Conservation (phyloP, 2,113 vertebrate genomes). For the Ahaetulla prasina region DNA sequence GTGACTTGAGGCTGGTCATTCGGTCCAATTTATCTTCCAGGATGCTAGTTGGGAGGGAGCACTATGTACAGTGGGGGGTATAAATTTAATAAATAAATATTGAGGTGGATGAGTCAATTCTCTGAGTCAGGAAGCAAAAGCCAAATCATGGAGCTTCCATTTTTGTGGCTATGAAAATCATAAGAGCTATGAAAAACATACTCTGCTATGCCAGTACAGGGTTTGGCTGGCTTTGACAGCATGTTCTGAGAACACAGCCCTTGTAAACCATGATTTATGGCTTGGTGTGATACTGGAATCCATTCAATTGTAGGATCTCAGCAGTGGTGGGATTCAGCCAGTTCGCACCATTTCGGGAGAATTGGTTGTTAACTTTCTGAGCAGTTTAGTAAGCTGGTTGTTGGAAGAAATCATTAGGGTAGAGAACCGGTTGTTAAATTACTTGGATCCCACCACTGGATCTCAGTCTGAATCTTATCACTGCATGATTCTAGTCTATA, state of each 20-base stretch:
- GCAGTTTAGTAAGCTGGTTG: too few species aligned
- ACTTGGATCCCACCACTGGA: too few species aligned
- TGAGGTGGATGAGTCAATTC: too few species aligned
- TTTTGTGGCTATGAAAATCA: neutral
- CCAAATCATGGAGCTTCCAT: neutral
- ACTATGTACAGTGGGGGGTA: neutral
- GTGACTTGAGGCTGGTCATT: too few species aligned
- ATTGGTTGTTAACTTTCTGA: too few species aligned
- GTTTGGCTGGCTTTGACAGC: neutral
- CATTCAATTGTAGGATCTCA: neutral
- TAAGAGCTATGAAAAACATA: neutral
- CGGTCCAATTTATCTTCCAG: too few species aligned
- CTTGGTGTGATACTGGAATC: neutral
- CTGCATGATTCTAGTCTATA: neutral
- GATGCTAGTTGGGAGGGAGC: too few species aligned
- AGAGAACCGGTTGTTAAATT: too few species aligned
- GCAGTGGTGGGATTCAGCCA: too few species aligned
- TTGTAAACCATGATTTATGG: neutral
- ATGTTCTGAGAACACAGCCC: neutral
- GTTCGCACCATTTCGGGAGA: too few species aligned
- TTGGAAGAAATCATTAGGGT: too few species aligned
- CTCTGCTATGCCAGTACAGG: neutral
- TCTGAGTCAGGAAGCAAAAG: neutral
- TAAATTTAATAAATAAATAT: neutral
- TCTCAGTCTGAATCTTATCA: neutral